Base-by-base conservation (phyloP, 2,888 invertebrate species). In the Limenitis camilla region DNA sequence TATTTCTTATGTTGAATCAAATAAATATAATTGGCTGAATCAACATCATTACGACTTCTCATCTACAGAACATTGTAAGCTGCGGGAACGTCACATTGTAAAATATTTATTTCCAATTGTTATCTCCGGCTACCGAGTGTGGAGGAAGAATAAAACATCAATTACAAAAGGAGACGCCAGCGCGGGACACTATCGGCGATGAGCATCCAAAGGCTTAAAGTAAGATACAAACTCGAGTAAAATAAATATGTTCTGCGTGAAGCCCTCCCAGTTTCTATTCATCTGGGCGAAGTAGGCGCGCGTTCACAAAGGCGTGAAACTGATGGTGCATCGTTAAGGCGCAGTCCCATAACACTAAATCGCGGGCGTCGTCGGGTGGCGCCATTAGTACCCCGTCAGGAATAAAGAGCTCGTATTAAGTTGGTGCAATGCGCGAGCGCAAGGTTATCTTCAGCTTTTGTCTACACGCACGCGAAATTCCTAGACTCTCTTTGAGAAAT, bases 311-410 rank as follows among this genome's bases (percentile, higher is more conserved):
- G 53, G 46, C 59, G 47, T 46, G 33, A 61, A 63, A 67, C 64
- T 58, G 65, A 65, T 64, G 58, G 59, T 41, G 32, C 56, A 57
- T 66, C 65, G 65, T 66, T 65, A 65, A 51, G 52, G 52, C 45
- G 50, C 49, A 49, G 60, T 59, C 60, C 60, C 55, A 58, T 59
- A 60, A 58, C 63, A 59, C 63, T 65, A 62, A 64, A 63, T 62
- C 58, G 58, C 61, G 56, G 51, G 63, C 67, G 61, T 62, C 66
- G 65, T 67, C 70, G 69, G 72, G 71, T 65, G 76, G 73, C 69
- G 60, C 66, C 68, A 76, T 76, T 74, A 74, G 71, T 73, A 65
- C 56, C 40, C 64, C 62, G 72, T 69, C 69, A 62, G 53, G 61
- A 57, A 63, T 59, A 64, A 60, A 61, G 55, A 56, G 53, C 56